These are phyloP conservation scores for Cydia fagiglandana DNA, from an alignment of 1,140 invertebrate species.

Conservation along the genomic window DNA sequence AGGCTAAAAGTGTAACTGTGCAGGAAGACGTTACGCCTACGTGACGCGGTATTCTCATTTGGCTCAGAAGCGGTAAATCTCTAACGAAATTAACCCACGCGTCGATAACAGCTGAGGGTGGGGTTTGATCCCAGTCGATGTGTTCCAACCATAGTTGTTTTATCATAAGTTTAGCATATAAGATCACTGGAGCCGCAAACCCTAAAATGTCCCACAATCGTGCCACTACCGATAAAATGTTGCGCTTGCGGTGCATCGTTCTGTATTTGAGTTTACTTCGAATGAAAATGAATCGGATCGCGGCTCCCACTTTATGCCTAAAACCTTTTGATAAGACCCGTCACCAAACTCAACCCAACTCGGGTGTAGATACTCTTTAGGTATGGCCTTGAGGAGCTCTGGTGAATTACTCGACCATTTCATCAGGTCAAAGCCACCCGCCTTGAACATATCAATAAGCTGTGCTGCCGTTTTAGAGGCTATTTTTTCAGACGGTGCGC, in stretches of 20 bases:
- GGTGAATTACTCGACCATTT: too few relatives aligned
- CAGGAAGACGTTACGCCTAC: constrained; percentile 32
- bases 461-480: too few relatives aligned
- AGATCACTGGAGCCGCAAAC: constrained; percentile 40
- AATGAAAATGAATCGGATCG: too few relatives aligned
- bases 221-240: constrained; percentile 41
- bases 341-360: too few relatives aligned
- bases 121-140: constrained; percentile 51
- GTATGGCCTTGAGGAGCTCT: too few relatives aligned
- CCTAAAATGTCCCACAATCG: constrained; percentile 44
- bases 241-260: constrained; percentile 39
- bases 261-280: too few relatives aligned
- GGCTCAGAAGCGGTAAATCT: constrained; percentile 37
- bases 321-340: too few relatives aligned
- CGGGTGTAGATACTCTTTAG: too few relatives aligned
- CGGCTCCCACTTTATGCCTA: too few relatives aligned
- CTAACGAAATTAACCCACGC: constrained; percentile 35
- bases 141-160: constrained; percentile 50
- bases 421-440: too few relatives aligned
- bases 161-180: constrained; percentile 54
- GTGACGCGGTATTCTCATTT: constrained; percentile 39
- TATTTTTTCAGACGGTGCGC: too few relatives aligned
- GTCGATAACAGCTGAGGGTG: constrained; percentile 32
- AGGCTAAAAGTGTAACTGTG: constrained; percentile 36
- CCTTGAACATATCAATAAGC: too few relatives aligned